Conservation (phyloP, 2,888 invertebrate genomes). For the Andrena chrysosceles region DNA sequence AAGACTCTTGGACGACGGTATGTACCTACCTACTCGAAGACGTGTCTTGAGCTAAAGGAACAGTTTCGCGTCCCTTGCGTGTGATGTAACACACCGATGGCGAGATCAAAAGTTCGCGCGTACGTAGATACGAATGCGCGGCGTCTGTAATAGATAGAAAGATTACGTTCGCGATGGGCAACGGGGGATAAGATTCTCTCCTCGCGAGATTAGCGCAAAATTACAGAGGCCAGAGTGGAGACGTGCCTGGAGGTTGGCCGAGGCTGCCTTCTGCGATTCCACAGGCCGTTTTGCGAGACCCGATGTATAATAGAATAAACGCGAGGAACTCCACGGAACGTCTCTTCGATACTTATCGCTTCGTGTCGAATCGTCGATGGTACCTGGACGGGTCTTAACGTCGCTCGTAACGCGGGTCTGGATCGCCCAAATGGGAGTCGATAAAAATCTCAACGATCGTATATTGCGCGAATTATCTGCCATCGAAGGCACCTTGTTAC, state of each 20-base stretch:
- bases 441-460: slow-evolving; percentile 1
- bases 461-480: neutral
- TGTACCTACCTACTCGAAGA: neutral
- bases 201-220: slow-evolving; percentile 81
- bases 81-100: slow-evolving; percentile 59
- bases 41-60: slow-evolving; percentile 42
- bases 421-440: neutral
- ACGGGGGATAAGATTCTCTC: slow-evolving; percentile 77
- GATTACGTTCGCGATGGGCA: slow-evolving; percentile 81
- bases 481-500: neutral
- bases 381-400: neutral
- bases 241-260: slow-evolving; percentile 74
- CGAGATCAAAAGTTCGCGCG: slow-evolving; percentile 69
- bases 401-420: slow-evolving; percentile 8
- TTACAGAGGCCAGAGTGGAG: slow-evolving; percentile 78
- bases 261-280: slow-evolving; percentile 62
- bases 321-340: neutral
- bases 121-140: slow-evolving; percentile 39
- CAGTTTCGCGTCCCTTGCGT: slow-evolving; percentile 28
- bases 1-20: neutral
- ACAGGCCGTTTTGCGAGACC: slow-evolving; percentile 28
- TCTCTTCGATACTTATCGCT: neutral
- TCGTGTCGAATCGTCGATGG: neutral
- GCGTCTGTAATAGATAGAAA: slow-evolving; percentile 79
- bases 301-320: neutral